phyloP scores from a whole-genome alignment of 2,797 vertebrate genomes.

The Molossus alvarezi region DNA sequence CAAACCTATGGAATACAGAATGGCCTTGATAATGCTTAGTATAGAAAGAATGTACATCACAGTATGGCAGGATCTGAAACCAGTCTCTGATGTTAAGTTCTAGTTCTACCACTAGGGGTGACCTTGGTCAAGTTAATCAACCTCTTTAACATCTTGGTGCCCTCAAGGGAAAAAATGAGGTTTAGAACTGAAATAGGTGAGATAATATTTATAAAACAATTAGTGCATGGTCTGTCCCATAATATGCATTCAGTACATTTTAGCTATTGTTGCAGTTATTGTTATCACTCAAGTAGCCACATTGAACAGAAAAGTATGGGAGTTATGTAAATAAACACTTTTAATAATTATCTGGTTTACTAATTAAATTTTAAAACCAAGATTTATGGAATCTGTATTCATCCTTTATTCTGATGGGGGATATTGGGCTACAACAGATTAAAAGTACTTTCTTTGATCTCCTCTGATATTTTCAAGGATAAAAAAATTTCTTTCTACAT shows the following conservation, averaged over 20 bases:
- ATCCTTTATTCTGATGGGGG: background rate
- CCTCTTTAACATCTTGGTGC: background rate
- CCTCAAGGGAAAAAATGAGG: background rate
- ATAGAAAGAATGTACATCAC: background rate
- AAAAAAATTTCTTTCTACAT: slow-evolving; percentile 60
- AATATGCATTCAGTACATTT: background rate
- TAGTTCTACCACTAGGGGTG: background rate
- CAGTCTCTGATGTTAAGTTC: background rate
- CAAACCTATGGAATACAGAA: background rate
- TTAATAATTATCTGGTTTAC: slow-evolving; percentile 39
- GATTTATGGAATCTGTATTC: slow-evolving; percentile 36
- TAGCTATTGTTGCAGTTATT: background rate
- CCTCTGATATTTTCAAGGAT: slow-evolving; percentile 44
- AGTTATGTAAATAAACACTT: slow-evolving; percentile 49
- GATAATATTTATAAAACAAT: slow-evolving; percentile 19
- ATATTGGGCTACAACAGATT: slow-evolving; percentile 25
- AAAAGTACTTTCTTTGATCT: slow-evolving; percentile 55
- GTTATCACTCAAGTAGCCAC: background rate
- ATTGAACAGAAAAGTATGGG: background rate
- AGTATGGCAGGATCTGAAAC: background rate
- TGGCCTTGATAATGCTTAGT: background rate
- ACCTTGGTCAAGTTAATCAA: background rate
- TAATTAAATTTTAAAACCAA: slow-evolving; percentile 29
- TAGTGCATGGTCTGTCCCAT: background rate
- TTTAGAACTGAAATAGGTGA: background rate